These are phyloP conservation scores for Carcinoscorpius rotundicauda DNA, from an alignment of 1,140 invertebrate species.

Conservation along the genomic window DNA sequence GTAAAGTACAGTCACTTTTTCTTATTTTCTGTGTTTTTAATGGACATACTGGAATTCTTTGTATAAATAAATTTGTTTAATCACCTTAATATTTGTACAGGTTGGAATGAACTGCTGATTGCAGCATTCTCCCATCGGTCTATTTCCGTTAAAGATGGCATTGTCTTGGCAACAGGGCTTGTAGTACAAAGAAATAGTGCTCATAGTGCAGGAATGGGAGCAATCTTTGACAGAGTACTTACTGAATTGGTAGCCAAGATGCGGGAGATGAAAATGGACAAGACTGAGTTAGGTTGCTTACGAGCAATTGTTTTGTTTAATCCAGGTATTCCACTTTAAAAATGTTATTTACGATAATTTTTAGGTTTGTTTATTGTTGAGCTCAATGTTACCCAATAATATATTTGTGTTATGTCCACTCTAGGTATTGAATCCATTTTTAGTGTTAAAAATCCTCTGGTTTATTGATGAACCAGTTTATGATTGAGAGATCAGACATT, in stretches of 20 bases:
- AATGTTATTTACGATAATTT: no score
- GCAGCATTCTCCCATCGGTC: constrained; percentile 89
- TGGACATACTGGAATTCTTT: no score
- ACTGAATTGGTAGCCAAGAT: constrained; percentile 91
- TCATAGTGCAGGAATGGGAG: constrained; percentile 62
- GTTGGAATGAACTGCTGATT: constrained; percentile 94
- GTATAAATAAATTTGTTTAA: no score
- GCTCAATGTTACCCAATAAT: no score
- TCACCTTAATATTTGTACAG: constrained; percentile 27
- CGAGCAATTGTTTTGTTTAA: constrained; percentile 92
- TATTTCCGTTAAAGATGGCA: constrained; percentile 62
- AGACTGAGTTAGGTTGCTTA: constrained; percentile 86
- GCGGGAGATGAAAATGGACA: constrained; percentile 92
- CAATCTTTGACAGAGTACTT: constrained; percentile 85
- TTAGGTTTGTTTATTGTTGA: no score
- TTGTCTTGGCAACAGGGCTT: constrained; percentile 58
- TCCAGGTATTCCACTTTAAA: constrained; percentile 44
- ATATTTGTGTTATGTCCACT: no score
- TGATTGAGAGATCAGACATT: no score
- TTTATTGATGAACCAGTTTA: no score
- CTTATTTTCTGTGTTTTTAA: no score
- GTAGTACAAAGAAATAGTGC: constrained; percentile 74
- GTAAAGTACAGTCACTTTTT: no score
- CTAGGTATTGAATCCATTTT: no score
- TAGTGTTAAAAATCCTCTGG: no score